phyloP scores from a whole-genome alignment of 2,888 invertebrate genomes.

The Ophion obscuratus region DNA sequence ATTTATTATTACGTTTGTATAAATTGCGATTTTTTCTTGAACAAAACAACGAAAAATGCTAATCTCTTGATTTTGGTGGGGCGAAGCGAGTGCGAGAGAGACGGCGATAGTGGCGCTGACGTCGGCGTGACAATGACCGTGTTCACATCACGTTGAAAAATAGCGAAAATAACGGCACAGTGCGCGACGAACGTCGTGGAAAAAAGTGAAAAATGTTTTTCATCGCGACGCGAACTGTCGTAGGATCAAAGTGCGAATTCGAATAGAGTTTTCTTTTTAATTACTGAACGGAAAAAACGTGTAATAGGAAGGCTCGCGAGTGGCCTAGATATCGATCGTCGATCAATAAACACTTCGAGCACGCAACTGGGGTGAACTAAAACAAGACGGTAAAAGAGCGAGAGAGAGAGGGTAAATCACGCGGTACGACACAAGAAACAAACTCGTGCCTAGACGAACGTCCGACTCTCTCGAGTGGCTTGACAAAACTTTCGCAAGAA shows the following conservation, averaged over 20 bases:
- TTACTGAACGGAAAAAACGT: background rate
- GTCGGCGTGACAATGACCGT: background rate
- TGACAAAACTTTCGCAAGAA: slow-evolving; percentile 51
- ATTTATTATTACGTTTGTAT: no score
- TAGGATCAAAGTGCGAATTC: background rate
- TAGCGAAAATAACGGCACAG: background rate
- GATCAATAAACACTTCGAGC: slow-evolving; percentile 14
- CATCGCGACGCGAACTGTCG: background rate
- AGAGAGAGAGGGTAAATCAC: slow-evolving; percentile 8
- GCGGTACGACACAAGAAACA: slow-evolving; percentile 21
- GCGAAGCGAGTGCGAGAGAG: no score
- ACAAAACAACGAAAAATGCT: no score
- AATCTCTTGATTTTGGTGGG: no score
- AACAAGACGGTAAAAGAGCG: background rate
- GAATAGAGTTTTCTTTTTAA: background rate
- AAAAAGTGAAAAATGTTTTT: background rate
- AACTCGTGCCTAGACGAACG: slow-evolving; percentile 18
- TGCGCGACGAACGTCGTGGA: background rate
- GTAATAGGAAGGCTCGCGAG: background rate
- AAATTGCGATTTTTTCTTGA: no score
- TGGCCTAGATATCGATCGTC: slow-evolving; percentile 26
- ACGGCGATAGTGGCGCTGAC: no score
- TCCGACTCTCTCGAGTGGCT: slow-evolving; percentile 38
- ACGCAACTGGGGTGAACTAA: slow-evolving; percentile 6
- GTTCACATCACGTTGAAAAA: background rate